phyloP scores from a whole-genome alignment of 2,113 vertebrate species.

The Microtus montanus region DNA sequence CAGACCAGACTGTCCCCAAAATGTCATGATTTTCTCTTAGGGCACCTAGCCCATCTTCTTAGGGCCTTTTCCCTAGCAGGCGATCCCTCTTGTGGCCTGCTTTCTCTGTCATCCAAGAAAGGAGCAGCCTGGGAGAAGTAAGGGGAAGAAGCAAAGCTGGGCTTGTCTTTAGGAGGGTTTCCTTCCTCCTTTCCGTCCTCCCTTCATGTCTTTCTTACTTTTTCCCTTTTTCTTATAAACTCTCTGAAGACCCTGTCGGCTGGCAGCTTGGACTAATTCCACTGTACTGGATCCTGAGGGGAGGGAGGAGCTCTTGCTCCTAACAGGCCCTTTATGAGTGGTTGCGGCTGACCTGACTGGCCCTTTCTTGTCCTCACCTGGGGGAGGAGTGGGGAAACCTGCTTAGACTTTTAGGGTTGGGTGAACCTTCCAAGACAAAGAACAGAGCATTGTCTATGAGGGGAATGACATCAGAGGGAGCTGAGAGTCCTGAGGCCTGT shows the following conservation, averaged over 20 bases:
- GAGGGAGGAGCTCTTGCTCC: neutral
- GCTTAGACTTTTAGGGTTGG: constrained; percentile 35
- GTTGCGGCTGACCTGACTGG: neutral
- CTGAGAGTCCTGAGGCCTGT: neutral
- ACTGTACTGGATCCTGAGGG: neutral
- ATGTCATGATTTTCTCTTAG: neutral
- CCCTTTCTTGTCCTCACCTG: constrained; percentile 13
- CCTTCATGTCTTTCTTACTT: neutral
- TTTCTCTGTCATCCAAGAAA: neutral
- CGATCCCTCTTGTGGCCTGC: too few species aligned
- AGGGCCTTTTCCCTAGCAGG: neutral
- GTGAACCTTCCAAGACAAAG: constrained; percentile 69
- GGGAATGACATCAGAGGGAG: constrained; percentile 43
- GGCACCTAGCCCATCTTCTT: neutral
- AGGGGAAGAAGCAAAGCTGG: neutral
- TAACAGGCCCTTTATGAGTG: constrained; percentile 2
- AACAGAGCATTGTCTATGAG: neutral
- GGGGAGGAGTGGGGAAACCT: constrained; percentile 1
- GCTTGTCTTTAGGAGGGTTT: neutral
- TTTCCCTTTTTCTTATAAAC: neutral
- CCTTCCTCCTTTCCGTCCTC: neutral
- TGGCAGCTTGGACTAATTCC: neutral
- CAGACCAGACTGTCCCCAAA: neutral
- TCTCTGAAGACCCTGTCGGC: neutral
- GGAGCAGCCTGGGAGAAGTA: neutral